Percentiles rank a stretch among this genome's conserved stretches.
Conservation (phyloP, 2,113 vertebrate species). For the Heptranchias perlo region DNA sequence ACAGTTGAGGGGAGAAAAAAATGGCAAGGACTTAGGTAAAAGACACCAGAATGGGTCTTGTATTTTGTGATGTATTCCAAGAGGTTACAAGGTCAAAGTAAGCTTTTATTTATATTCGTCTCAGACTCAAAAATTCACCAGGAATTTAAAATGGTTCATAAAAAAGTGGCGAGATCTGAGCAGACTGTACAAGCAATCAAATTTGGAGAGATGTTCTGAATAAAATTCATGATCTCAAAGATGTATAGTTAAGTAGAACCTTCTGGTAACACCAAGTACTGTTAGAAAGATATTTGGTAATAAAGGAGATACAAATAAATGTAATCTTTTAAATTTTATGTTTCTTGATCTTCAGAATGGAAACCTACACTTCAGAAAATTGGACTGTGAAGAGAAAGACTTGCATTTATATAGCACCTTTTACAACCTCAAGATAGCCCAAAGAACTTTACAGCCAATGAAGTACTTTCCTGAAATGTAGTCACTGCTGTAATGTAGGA, state of each 20-base stretch:
- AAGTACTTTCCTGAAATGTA: too few species aligned
- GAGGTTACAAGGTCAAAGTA: not conserved
- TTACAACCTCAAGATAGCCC: too few species aligned
- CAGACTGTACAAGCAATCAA: not conserved
- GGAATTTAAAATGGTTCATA: not conserved
- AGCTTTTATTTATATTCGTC: not conserved
- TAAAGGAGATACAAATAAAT: not conserved
- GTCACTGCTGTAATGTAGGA: too few species aligned
- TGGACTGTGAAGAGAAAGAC: not conserved
- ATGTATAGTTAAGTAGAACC: not conserved
- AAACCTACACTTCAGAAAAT: not conserved
- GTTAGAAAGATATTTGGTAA: too few species aligned
- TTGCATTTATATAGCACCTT: too few species aligned
- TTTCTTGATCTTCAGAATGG: not conserved
- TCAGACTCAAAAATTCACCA: not conserved
- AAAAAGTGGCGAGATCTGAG: not conserved
- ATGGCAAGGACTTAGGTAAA: not conserved
- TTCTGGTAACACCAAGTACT: not conserved
- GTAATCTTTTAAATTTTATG: not conserved
- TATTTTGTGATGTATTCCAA: not conserved
- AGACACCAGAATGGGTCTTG: not conserved
- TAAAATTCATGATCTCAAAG: not conserved
- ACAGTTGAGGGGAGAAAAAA: not conserved
- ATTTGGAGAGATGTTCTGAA: not conserved
- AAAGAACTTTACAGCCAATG: too few species aligned